Percentiles rank a stretch among this genome's conserved stretches.
Evolutionary conservation across 2,797 vertebrate genomes (phyloP).

Genomic region (Denticeps clupeoides): DNA sequence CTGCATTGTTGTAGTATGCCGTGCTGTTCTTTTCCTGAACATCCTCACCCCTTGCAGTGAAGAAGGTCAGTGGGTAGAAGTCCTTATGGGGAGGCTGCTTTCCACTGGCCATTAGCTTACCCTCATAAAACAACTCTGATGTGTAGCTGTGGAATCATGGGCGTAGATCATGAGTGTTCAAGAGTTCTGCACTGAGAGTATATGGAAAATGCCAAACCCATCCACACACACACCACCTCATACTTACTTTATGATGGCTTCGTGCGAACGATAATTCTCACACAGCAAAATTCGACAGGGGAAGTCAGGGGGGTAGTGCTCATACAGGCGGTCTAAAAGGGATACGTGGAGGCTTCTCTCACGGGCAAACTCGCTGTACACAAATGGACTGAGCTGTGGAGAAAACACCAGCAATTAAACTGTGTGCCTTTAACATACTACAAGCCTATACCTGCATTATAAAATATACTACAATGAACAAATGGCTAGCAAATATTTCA

Average conservation of each 20-base stretch:
- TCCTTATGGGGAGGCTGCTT: slow-evolving; percentile 97
- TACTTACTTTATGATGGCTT: slow-evolving; percentile 68
- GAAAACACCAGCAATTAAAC: no score
- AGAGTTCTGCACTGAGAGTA: no score
- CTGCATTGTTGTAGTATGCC: slow-evolving; percentile 97
- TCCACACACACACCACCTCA: not conserved
- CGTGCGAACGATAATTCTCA: slow-evolving; percentile 98
- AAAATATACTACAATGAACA: no score
- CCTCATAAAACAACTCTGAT: slow-evolving; percentile 97
- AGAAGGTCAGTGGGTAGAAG: slow-evolving; percentile 97
- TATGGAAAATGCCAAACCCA: no score
- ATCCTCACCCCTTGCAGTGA: slow-evolving; percentile 95
- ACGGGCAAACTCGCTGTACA: slow-evolving; percentile 97
- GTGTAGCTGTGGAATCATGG: slow-evolving; percentile 73
- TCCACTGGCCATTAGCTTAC: slow-evolving; percentile 97
- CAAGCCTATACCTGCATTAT: no score
- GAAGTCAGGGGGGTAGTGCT: slow-evolving; percentile 93
- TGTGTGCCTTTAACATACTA: no score
- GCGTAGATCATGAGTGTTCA: not conserved
- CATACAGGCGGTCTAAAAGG: slow-evolving; percentile 90
- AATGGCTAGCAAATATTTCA: no score
- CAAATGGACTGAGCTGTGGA: slow-evolving; percentile 92
- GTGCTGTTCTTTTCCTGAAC: slow-evolving; percentile 99
- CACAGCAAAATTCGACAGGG: slow-evolving; percentile 96
- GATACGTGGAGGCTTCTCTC: slow-evolving; percentile 96